phyloP scores from a whole-genome alignment of 64 coral and sea anemone genomes.

The Dendronephthya gigantea region DNA sequence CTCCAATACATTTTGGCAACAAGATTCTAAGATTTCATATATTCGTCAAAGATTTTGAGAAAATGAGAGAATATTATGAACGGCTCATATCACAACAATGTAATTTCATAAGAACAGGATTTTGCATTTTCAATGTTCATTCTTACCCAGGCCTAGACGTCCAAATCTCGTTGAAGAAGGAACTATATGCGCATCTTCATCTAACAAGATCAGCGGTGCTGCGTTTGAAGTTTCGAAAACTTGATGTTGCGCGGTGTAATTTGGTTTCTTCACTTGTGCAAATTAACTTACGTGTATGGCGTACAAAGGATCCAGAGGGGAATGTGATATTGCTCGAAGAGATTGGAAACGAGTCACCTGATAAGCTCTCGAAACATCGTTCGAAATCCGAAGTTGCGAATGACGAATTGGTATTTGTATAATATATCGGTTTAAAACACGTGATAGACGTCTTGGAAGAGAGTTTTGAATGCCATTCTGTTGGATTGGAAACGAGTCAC shows the following conservation, averaged over 20 bases:
- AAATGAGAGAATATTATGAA: conserved; percentile 14
- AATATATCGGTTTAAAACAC: too few species aligned
- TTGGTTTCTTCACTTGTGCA: background rate
- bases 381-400: background rate
- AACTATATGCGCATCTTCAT: background rate
- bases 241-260: background rate
- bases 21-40: background rate
- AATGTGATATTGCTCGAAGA: background rate
- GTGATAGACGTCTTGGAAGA: too few species aligned
- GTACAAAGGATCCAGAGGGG: background rate
- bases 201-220: background rate
- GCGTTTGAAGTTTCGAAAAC: background rate
- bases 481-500: too few species aligned
- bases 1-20: background rate
- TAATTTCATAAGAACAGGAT: background rate
- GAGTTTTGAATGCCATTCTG: too few species aligned
- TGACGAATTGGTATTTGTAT: background rate
- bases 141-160: background rate
- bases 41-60: background rate
- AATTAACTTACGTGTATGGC: background rate
- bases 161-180: background rate
- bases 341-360: background rate
- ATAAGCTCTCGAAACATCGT: background rate
- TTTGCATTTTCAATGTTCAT: background rate
- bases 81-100: background rate